Percentiles rank a stretch among this genome's conserved stretches.
These are phyloP conservation scores for Sinelater perroti DNA, from an alignment of 2,888 invertebrate species.

Conservation along the genomic window DNA sequence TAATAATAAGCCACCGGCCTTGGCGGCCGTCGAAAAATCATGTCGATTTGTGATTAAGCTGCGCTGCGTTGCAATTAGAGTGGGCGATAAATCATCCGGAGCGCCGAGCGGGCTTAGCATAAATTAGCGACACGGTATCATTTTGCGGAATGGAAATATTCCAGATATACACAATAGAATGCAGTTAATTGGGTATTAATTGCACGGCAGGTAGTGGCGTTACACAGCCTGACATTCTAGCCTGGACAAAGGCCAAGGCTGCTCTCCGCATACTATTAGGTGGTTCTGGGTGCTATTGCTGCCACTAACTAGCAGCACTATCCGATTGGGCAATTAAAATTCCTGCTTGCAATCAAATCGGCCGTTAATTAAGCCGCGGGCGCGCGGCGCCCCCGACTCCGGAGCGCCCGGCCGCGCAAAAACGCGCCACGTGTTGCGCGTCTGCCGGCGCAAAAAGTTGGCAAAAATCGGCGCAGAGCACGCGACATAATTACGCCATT, in stretches of 20 bases:
- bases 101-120: slow-evolving; percentile 7
- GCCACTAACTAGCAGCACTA: slow-evolving; percentile 9
- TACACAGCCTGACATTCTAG: slow-evolving; percentile 36
- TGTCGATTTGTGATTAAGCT: too few species aligned
- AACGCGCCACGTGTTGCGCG: slow-evolving; percentile 24
- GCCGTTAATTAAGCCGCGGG: slow-evolving; percentile 21
- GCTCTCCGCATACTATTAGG: slow-evolving; percentile 18
- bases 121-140: slow-evolving; percentile 18
- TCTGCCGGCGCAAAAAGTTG: slow-evolving; percentile 21
- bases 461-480: slow-evolving; percentile 33
- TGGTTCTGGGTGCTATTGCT: slow-evolving; percentile 3
- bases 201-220: slow-evolving; percentile 26
- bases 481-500: slow-evolving; percentile 38
- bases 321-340: slow-evolving; percentile 28
- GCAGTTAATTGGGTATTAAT: slow-evolving; percentile 31
- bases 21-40: too few species aligned
- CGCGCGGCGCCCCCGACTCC: too few species aligned
- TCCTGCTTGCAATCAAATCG: slow-evolving; percentile 28
- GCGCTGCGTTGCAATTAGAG: too few species aligned
- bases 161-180: slow-evolving; percentile 25
- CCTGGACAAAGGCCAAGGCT: slow-evolving; percentile 38
- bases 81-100: not conserved
- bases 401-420: too few species aligned
- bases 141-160: slow-evolving; percentile 22
- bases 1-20: too few species aligned